Conservation (phyloP, 2,888 invertebrate genomes). For the Aproaerema taeniolella region DNA sequence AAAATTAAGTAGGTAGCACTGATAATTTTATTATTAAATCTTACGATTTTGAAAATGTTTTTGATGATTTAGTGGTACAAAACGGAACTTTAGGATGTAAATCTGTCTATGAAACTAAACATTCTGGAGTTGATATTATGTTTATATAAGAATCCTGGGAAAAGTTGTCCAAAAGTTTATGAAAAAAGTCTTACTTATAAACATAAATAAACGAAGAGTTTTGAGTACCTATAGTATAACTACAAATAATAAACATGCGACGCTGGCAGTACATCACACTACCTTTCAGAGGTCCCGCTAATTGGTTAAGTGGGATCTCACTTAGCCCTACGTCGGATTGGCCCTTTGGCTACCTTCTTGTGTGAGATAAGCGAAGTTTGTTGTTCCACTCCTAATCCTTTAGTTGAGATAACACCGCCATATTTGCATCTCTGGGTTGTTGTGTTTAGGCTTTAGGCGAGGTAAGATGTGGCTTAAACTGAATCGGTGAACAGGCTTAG, state of each 20-base stretch:
- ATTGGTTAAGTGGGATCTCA: constrained; percentile 9
- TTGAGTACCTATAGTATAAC: not conserved
- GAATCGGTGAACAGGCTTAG: too few relatives aligned
- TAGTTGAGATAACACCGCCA: not conserved
- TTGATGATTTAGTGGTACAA: too few relatives aligned
- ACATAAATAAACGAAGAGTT: too few relatives aligned
- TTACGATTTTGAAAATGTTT: too few relatives aligned
- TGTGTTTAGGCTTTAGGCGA: not conserved
- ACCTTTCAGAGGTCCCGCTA: not conserved
- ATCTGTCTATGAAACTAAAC: not conserved
- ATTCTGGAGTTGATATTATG: not conserved
- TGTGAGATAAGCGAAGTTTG: constrained; percentile 4
- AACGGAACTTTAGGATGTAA: too few relatives aligned
- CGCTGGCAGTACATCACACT: not conserved
- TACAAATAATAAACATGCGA: not conserved
- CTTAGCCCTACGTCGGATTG: constrained; percentile 1
- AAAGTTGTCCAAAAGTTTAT: not conserved
- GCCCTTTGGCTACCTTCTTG: constrained; percentile 10
- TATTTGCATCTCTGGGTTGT: not conserved
- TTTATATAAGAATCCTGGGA: not conserved
- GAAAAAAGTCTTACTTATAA: not conserved
- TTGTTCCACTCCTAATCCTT: not conserved
- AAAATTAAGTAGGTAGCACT: too few relatives aligned
- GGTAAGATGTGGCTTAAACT: too few relatives aligned
- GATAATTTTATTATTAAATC: too few relatives aligned